Evolutionary conservation across 64 coral and sea anemone genomes (phyloP).

Genomic region (Astreopora myriophthalma): DNA sequence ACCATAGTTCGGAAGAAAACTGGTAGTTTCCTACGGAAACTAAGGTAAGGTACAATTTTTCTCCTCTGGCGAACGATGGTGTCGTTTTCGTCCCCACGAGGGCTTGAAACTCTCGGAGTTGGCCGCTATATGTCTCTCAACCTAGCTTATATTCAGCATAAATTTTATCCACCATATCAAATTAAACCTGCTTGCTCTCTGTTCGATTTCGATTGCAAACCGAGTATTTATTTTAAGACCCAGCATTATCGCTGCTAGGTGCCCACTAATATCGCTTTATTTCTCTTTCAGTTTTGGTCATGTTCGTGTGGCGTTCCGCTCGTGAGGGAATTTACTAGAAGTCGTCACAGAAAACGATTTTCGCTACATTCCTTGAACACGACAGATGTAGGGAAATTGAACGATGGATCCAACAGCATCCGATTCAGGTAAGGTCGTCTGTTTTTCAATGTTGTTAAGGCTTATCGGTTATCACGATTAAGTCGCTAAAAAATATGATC

Average conservation of each 20-base stretch:
- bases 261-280: background rate
- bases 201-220: background rate
- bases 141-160: constrained; percentile 51
- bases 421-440: background rate
- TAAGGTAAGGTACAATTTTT: background rate
- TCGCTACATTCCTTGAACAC: constrained; percentile 17
- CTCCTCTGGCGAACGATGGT: background rate
- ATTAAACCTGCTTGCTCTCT: background rate
- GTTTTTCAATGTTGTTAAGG: background rate
- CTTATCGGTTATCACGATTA: too few relatives aligned
- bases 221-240: background rate
- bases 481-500: background rate
- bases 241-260: background rate
- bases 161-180: constrained; percentile 21
- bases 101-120: background rate
- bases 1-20: background rate
- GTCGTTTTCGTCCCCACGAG: background rate
- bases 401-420: constrained; percentile 6
- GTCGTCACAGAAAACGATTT: background rate
- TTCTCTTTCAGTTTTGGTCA: constrained; percentile 47
- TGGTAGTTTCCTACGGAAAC: background rate
- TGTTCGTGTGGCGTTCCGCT: background rate
- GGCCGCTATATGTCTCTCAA: background rate
- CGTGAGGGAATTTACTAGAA: constrained; percentile 11
- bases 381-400: constrained; percentile 10